Percentiles rank a stretch among this genome's conserved stretches.
Conservation (phyloP, 2,797 vertebrate genomes). For the Myotis myotis region DNA sequence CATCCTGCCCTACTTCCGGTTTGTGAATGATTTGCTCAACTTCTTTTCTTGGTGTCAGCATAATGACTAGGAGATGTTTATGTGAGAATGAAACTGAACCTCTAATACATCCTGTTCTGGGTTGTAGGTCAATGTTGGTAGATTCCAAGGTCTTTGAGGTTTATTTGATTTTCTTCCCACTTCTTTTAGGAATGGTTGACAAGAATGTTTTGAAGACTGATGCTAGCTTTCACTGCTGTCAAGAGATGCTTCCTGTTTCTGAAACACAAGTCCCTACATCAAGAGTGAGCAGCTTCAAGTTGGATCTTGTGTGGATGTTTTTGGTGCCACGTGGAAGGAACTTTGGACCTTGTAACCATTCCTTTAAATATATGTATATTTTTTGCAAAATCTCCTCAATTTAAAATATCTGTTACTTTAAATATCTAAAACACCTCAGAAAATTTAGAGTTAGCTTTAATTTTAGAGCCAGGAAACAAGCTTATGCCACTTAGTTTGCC, state of each 20-base stretch:
- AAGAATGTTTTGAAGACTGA: not conserved
- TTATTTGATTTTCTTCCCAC: not conserved
- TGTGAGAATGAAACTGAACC: not conserved
- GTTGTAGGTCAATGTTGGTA: not conserved
- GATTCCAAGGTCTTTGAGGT: not conserved
- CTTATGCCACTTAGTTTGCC: not conserved
- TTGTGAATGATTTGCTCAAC: not conserved
- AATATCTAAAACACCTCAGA: not conserved
- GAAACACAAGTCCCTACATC: not conserved
- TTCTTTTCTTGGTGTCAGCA: not conserved
- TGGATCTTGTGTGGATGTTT: not conserved
- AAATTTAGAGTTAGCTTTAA: not conserved
- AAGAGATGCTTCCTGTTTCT: not conserved
- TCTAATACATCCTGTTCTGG: not conserved
- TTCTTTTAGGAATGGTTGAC: not conserved
- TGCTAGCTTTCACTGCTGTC: rapidly evolving
- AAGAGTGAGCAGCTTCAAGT: not conserved
- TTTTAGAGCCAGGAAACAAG: not conserved
- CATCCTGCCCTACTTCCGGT: not conserved
- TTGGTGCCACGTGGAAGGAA: not conserved
- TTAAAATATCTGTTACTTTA: constrained; percentile 11
- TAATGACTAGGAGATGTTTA: not conserved
- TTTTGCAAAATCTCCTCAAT: not conserved
- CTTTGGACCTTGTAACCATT: not conserved
- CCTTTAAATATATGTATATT: not conserved